Percentiles rank a stretch among this genome's conserved stretches.
These are phyloP conservation scores for Temnothorax nylanderi DNA, from an alignment of 1,140 invertebrate genomes.

Conservation along the genomic window DNA sequence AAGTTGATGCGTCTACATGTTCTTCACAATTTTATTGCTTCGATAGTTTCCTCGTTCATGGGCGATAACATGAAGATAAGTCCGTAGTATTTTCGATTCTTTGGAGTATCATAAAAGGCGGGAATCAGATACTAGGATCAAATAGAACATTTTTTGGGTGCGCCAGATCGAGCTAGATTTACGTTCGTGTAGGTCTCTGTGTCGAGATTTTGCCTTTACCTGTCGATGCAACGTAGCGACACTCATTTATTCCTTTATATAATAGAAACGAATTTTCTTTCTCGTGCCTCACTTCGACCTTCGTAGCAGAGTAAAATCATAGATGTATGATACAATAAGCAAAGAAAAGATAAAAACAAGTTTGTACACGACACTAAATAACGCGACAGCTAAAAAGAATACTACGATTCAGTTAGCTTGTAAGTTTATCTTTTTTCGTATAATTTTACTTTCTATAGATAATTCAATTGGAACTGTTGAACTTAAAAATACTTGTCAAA, in stretches of 20 bases:
- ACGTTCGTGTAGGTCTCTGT: background rate
- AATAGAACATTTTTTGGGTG: constrained; percentile 69
- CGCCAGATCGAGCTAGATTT: constrained; percentile 28
- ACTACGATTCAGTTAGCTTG: background rate
- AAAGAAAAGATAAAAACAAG: background rate
- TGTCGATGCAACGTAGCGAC: constrained; percentile 25
- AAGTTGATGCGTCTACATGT: background rate
- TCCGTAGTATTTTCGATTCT: constrained; percentile 63
- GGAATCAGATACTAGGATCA: constrained; percentile 56
- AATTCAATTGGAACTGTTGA: background rate
- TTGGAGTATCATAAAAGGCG: constrained; percentile 40
- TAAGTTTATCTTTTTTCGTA: background rate
- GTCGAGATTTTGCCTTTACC: constrained; percentile 13
- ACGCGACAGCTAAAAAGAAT: background rate
- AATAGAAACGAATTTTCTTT: constrained; percentile 66
- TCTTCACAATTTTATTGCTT: background rate
- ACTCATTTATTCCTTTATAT: constrained; percentile 18
- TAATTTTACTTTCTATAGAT: background rate
- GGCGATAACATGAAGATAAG: constrained; percentile 64
- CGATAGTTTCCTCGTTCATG: constrained; percentile 29
- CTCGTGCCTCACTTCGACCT: constrained; percentile 28
- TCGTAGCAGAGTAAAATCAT: constrained; percentile 10
- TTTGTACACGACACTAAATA: background rate
- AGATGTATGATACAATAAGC: constrained; percentile 36
- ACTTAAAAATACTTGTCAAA: background rate